Evolutionary conservation across 2,888 invertebrate species (phyloP).

Genomic region (Eristalis tenax): DNA sequence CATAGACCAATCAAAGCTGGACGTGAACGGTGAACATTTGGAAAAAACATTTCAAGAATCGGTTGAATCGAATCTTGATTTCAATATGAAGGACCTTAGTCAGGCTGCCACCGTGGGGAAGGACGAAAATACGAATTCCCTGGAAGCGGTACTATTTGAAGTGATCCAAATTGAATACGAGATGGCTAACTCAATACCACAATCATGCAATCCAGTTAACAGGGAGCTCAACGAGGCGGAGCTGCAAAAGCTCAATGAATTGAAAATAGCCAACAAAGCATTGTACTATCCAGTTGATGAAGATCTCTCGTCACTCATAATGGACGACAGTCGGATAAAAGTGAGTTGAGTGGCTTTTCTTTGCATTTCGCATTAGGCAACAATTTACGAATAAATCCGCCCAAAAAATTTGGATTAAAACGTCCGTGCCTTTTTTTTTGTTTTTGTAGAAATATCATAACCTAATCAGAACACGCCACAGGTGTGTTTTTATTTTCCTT

Average conservation of each 20-base stretch:
- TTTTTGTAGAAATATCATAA: too few relatives aligned
- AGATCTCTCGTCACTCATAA: slow-evolving; percentile 87
- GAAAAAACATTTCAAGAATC: slow-evolving; percentile 2
- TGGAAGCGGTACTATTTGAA: slow-evolving; percentile 92
- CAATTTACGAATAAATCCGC: background rate
- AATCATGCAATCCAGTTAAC: slow-evolving; percentile 69
- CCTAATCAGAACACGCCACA: background rate
- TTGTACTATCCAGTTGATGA: slow-evolving; percentile 92
- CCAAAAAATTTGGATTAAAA: background rate
- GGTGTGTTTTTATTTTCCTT: slow-evolving; percentile 20
- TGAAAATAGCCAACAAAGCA: slow-evolving; percentile 93
- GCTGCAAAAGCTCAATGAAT: slow-evolving; percentile 90
- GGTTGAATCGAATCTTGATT: slow-evolving; percentile 60
- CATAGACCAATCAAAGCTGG: background rate
- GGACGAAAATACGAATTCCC: slow-evolving; percentile 82
- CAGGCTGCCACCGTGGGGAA: slow-evolving; percentile 37
- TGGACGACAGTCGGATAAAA: slow-evolving; percentile 84
- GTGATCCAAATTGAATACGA: slow-evolving; percentile 93
- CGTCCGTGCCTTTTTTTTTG: too few relatives aligned
- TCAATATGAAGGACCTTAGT: slow-evolving; percentile 75
- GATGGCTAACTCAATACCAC: slow-evolving; percentile 80
- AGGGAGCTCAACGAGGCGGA: slow-evolving; percentile 89
- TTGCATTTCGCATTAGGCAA: too few relatives aligned
- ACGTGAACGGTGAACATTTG: background rate
- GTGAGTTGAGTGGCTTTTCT: slow-evolving; percentile 80